A percentile compares a stretch with the other conserved stretches of the same genome.
phyloP scores from a whole-genome alignment of 2,797 vertebrate species.

The Gobio occitaniae region DNA sequence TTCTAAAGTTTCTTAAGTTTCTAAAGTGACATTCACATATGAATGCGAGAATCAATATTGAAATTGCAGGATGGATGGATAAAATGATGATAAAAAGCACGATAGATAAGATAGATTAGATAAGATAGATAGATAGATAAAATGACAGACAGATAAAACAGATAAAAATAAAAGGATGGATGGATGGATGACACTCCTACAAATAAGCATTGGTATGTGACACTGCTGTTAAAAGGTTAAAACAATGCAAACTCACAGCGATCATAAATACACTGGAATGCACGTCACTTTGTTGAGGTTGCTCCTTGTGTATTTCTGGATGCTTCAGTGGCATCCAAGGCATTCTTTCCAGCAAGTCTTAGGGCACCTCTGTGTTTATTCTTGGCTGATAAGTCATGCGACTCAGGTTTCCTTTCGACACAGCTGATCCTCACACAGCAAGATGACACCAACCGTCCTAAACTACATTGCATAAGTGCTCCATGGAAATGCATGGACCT shows the following conservation, averaged over 20 bases:
- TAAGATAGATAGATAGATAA: too few relatives aligned
- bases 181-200: background rate
- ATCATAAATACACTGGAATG: background rate
- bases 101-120: too few relatives aligned
- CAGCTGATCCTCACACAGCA: slow-evolving; percentile 48
- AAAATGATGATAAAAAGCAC: too few relatives aligned
- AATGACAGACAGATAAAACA: too few relatives aligned
- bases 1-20: too few relatives aligned
- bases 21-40: too few relatives aligned
- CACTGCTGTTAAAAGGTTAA: background rate
- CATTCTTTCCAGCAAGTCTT: slow-evolving; percentile 48
- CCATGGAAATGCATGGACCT: slow-evolving; percentile 15
- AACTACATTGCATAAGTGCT: slow-evolving; percentile 47
- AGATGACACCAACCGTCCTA: slow-evolving; percentile 54
- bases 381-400: slow-evolving; percentile 57
- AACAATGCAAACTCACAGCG: background rate
- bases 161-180: too few relatives aligned
- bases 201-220: background rate
- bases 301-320: slow-evolving; percentile 47
- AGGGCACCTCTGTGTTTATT: slow-evolving; percentile 57
- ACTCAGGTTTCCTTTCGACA: slow-evolving; percentile 56
- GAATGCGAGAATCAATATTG: too few relatives aligned
- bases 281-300: background rate
- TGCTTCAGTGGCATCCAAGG: slow-evolving; percentile 39
- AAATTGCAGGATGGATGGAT: too few relatives aligned